phyloP scores from a whole-genome alignment of 2,888 invertebrate species.

The Pterostichus madidus region DNA sequence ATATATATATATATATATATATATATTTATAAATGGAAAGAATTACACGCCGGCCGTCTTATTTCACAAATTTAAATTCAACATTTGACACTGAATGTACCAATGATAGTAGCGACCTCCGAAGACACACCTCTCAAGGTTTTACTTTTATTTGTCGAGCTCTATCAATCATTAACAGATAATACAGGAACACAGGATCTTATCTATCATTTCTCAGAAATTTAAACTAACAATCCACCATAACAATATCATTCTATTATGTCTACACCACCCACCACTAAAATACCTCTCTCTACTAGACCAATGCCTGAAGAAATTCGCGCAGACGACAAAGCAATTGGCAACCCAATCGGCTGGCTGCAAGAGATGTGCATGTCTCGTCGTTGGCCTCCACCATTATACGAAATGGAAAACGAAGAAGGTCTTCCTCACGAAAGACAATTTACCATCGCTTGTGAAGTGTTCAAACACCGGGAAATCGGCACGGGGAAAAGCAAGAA shows the following conservation, averaged over 20 bases:
- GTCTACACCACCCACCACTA: not conserved
- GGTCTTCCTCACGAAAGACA: slow-evolving; percentile 96
- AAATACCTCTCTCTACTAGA: slow-evolving; percentile 71
- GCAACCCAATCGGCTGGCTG: slow-evolving; percentile 97
- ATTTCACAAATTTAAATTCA: too few species aligned
- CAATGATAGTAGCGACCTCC: too few species aligned
- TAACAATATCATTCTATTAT: not conserved
- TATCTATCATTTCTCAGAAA: too few species aligned
- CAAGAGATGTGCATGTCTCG: slow-evolving; percentile 98
- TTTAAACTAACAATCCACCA: too few species aligned
- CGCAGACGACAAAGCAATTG: slow-evolving; percentile 89
- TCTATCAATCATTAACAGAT: too few species aligned
- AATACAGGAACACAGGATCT: too few species aligned
- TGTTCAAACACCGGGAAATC: slow-evolving; percentile 90
- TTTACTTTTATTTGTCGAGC: too few species aligned
- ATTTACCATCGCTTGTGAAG: slow-evolving; percentile 94
- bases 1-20: too few species aligned
- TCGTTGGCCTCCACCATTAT: slow-evolving; percentile 96
- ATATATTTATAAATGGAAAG: too few species aligned
- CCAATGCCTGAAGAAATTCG: slow-evolving; percentile 75
- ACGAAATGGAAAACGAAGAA: slow-evolving; percentile 92
- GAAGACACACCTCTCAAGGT: too few species aligned
- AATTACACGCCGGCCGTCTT: too few species aligned
- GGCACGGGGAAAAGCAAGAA: slow-evolving; percentile 97
- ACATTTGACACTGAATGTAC: too few species aligned